Evolutionary conservation across 2,797 vertebrate species (phyloP).

Genomic region (Aulostomus chinensis): DNA sequence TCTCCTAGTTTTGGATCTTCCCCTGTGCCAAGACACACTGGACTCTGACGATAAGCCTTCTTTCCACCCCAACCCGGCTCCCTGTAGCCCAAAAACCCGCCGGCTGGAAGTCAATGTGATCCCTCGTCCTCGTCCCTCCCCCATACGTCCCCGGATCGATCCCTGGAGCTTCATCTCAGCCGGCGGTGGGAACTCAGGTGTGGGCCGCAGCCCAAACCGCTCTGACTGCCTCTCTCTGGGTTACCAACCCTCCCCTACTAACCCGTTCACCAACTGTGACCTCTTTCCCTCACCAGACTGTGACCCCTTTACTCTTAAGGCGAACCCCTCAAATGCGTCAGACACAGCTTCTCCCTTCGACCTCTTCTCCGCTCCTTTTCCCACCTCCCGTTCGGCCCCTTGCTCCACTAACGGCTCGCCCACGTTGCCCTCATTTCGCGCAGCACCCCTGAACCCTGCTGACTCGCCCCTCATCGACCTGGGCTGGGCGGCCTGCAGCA

Average conservation of each 20-base stretch:
- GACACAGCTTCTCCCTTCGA: slow-evolving; percentile 69
- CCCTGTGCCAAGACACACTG: slow-evolving; percentile 78
- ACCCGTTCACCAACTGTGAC: slow-evolving; percentile 80
- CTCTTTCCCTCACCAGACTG: slow-evolving; percentile 80
- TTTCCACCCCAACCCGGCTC: slow-evolving; percentile 68
- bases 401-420: slow-evolving; percentile 82
- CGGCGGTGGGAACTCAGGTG: slow-evolving; percentile 37
- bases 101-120: slow-evolving; percentile 85
- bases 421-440: slow-evolving; percentile 72
- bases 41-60: slow-evolving; percentile 74
- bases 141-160: slow-evolving; percentile 87
- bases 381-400: slow-evolving; percentile 79
- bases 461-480: slow-evolving; percentile 79
- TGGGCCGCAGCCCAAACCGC: slow-evolving; percentile 51
- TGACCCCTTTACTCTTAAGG: slow-evolving; percentile 79
- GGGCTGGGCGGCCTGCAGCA: slow-evolving; percentile 67
- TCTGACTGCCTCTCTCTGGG: slow-evolving; percentile 57
- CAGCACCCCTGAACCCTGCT: slow-evolving; percentile 68
- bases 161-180: slow-evolving; percentile 91
- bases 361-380: slow-evolving; percentile 78
- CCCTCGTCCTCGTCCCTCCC: slow-evolving; percentile 86
- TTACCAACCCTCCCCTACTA: slow-evolving; percentile 77
- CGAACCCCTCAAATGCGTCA: slow-evolving; percentile 55
- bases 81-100: slow-evolving; percentile 83
- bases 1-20: slow-evolving; percentile 83